Evolutionary conservation across 2,797 vertebrate species (phyloP).

Genomic region (Spinus olivaceus): DNA sequence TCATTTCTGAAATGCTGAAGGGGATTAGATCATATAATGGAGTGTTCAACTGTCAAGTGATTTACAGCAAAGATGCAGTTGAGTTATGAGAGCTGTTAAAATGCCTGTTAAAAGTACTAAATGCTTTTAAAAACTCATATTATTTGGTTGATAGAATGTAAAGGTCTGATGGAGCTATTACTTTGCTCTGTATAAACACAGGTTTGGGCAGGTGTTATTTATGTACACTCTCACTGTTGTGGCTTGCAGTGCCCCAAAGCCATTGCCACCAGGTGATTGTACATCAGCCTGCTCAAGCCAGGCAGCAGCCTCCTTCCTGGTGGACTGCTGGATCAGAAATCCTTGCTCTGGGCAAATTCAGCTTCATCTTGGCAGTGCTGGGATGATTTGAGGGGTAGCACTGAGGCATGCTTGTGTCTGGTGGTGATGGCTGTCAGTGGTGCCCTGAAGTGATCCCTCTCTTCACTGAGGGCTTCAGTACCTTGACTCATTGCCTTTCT

Average conservation of each 20-base stretch:
- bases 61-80: conserved; percentile 66
- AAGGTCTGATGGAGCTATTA: conserved; percentile 70
- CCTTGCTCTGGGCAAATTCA: neutral
- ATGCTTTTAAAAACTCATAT: conserved; percentile 71
- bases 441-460: neutral
- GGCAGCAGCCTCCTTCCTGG: neutral
- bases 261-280: neutral
- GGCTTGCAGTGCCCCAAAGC: conserved; percentile 49
- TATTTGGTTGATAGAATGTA: conserved; percentile 71
- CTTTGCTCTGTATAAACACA: conserved; percentile 60
- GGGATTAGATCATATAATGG: conserved; percentile 65
- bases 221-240: neutral
- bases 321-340: neutral
- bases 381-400: neutral
- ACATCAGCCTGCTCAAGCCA: neutral
- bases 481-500: neutral
- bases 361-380: neutral
- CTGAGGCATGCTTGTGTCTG: neutral
- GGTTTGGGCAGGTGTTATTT: conserved; percentile 61
- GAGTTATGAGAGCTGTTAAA: conserved; percentile 74
- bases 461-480: neutral
- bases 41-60: conserved; percentile 66
- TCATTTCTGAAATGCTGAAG: conserved; percentile 58
- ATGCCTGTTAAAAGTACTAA: conserved; percentile 70
- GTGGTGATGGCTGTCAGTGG: neutral